Evolutionary conservation across 2,113 vertebrate species (phyloP).

Genomic region (Podarcis cretensis): DNA sequence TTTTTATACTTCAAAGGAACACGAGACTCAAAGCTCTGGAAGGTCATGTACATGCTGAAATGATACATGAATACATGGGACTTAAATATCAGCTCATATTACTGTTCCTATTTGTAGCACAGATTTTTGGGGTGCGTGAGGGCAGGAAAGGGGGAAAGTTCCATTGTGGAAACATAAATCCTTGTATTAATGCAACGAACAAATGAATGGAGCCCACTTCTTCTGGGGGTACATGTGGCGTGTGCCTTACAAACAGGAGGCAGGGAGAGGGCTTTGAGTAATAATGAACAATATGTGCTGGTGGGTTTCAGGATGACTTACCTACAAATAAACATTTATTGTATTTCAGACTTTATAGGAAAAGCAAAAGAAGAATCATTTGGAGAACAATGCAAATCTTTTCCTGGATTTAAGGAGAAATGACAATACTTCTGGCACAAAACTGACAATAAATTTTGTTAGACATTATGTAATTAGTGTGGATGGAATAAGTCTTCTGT

Average conservation of each 20-base stretch:
- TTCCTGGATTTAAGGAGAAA: not conserved
- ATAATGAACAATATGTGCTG: not conserved
- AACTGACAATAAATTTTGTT: fast-evolving
- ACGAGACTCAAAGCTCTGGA: conserved; percentile 32
- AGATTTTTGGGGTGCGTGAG: not conserved
- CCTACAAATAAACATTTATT: not conserved
- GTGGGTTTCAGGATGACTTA: not conserved
- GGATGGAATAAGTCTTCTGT: not conserved
- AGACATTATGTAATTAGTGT: not conserved
- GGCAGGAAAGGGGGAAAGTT: too few species aligned
- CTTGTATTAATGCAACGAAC: too few species aligned
- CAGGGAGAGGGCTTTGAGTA: not conserved
- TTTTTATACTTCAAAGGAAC: conserved; percentile 48
- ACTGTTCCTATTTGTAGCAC: not conserved
- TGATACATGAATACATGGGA: not conserved
- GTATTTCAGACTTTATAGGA: too few species aligned
- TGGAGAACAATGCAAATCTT: not conserved
- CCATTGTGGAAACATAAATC: too few species aligned
- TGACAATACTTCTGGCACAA: not conserved
- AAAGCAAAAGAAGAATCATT: not conserved
- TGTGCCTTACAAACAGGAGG: not conserved
- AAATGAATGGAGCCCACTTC: not conserved
- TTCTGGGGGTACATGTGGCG: not conserved
- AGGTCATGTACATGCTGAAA: not conserved
- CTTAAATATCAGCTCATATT: not conserved